Evolutionary conservation across 2,888 invertebrate genomes (phyloP).

Genomic region (Allophyes oxyacanthae): DNA sequence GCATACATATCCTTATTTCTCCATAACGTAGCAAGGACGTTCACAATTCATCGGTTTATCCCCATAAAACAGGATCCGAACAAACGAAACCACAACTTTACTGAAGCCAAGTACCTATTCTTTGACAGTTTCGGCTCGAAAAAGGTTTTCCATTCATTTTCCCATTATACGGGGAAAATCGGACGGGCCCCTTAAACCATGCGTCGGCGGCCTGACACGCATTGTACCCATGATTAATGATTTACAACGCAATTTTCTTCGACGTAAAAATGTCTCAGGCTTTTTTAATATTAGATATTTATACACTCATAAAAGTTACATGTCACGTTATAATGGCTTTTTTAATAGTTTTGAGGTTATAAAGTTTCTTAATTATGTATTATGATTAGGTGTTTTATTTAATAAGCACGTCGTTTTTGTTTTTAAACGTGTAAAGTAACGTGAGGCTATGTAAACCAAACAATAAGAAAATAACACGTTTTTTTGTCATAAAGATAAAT

Average conservation of each 20-base stretch:
- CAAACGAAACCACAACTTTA: constrained; percentile 54
- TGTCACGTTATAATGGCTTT: constrained; percentile 52
- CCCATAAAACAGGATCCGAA: constrained; percentile 49
- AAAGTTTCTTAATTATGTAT: constrained; percentile 44
- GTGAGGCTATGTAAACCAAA: constrained; percentile 2
- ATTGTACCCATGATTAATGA: constrained; percentile 87
- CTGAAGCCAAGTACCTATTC: constrained; percentile 51
- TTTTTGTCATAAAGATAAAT: too few species aligned
- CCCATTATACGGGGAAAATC: constrained; percentile 82
- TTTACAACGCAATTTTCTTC: constrained; percentile 82
- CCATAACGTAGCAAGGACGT: constrained; percentile 22
- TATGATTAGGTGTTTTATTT: constrained; percentile 40
- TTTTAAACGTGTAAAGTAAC: constrained; percentile 17
- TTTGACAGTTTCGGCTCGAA: constrained; percentile 36
- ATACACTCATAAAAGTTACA: constrained; percentile 56
- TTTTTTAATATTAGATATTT: constrained; percentile 55
- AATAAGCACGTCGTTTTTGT: constrained; percentile 31
- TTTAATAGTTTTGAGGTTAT: constrained; percentile 50
- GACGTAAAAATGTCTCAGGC: constrained; percentile 70
- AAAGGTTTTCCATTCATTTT: constrained; percentile 82
- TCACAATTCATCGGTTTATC: constrained; percentile 50
- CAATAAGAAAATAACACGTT: too few species aligned
- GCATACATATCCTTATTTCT: constrained; percentile 14
- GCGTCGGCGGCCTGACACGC: constrained; percentile 81
- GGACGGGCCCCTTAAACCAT: constrained; percentile 76